A percentile compares a stretch with the other conserved stretches of the same genome.
phyloP scores from a whole-genome alignment of 2,797 vertebrate species.

The Gymnoscopelus braueri region DNA sequence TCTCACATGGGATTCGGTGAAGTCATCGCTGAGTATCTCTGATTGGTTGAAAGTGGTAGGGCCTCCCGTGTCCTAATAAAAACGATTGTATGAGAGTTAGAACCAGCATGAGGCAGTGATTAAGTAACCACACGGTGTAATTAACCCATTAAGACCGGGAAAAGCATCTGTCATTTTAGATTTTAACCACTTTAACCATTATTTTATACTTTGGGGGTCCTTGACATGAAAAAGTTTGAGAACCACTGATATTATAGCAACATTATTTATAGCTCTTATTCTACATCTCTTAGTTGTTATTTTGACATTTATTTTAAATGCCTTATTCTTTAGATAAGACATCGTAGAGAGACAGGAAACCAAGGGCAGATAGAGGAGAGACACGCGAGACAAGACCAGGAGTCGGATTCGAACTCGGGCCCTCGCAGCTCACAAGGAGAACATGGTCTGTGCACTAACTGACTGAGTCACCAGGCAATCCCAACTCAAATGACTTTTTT shows the following conservation, averaged over 20 bases:
- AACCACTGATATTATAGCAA: no score
- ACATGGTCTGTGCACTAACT: no score
- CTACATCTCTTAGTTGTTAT: no score
- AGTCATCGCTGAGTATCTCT: constrained; percentile 44
- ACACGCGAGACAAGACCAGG: no score
- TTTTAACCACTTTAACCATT: no score
- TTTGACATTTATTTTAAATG: not conserved
- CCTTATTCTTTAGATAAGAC: not conserved
- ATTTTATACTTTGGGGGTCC: no score
- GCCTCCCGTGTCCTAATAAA: constrained; percentile 51
- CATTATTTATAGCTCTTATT: not conserved
- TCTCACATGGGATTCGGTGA: constrained; percentile 53
- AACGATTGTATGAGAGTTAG: not conserved
- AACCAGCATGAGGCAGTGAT: not conserved
- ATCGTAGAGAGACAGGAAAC: not conserved
- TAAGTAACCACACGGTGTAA: not conserved
- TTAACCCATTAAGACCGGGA: not conserved
- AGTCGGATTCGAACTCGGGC: no score
- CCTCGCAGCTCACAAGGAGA: no score
- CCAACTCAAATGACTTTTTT: no score
- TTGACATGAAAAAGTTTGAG: no score
- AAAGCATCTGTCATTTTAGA: not conserved
- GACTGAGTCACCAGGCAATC: no score
- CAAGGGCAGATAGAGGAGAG: no score
- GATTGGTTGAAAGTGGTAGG: constrained; percentile 50